These are phyloP conservation scores for Scolopax mira DNA, from an alignment of 2,113 vertebrate species.

Conservation along the genomic window DNA sequence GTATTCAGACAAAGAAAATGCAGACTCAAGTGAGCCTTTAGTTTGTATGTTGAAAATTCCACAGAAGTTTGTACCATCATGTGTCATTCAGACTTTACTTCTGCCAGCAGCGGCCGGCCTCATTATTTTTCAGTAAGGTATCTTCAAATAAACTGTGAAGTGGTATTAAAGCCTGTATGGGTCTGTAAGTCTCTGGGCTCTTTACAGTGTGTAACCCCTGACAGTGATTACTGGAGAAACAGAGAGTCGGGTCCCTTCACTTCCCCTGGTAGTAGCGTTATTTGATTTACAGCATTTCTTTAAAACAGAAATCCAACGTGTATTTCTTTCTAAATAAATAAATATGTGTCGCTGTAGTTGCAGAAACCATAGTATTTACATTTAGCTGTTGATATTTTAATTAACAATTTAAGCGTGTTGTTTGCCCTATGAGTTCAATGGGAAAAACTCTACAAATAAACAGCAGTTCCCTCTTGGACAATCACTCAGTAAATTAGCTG, in stretches of 20 bases:
- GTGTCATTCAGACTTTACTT: neutral
- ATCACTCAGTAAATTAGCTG: slow-evolving; percentile 82
- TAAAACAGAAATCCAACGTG: neutral
- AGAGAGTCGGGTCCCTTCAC: neutral
- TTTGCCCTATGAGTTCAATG: slow-evolving; percentile 79
- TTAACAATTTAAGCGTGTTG: slow-evolving; percentile 78
- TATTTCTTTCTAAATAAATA: slow-evolving; percentile 19
- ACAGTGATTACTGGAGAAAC: neutral
- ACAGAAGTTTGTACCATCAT: neutral
- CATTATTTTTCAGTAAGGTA: neutral
- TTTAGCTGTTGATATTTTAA: slow-evolving; percentile 81
- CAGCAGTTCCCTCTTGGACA: slow-evolving; percentile 82
- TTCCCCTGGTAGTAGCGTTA: neutral
- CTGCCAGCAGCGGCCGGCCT: neutral
- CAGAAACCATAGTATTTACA: slow-evolving; percentile 69
- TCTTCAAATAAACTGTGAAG: neutral
- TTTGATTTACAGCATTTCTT: neutral
- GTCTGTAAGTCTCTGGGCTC: neutral
- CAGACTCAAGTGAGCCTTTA: neutral
- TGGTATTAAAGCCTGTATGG: neutral
- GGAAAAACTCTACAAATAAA: slow-evolving; percentile 81
- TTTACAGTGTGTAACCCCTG: neutral
- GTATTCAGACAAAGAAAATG: neutral
- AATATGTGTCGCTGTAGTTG: slow-evolving; percentile 38
- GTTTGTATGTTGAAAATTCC: neutral